Base-by-base conservation (phyloP, 2,888 invertebrate genomes). In the Ypsolopha sequella region DNA sequence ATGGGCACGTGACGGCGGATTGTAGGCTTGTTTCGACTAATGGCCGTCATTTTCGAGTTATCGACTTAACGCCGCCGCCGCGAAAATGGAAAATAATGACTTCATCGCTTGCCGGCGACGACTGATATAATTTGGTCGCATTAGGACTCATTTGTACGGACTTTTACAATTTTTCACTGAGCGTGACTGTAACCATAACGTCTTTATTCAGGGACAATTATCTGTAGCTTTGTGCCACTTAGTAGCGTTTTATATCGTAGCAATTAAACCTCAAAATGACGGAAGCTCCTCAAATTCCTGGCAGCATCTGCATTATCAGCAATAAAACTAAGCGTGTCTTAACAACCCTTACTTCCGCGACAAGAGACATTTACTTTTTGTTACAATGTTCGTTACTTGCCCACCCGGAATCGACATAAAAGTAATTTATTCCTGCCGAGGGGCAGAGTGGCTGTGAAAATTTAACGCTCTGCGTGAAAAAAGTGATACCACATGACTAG, bases 41-140 rank as follows among this genome's bases (percentile, higher is more conserved):
- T 76, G 68, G 69, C 72, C 70, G 80, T 85, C 74, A 85, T 85
- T 86, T 85, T 85, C 85, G 80, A 85, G 80, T 86, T 86, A 85
- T 84, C 85, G 81, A 79, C 77, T 82, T 79, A 75, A 71, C 80
- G 70, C 80, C 65, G 65, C 41, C 44, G 46, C 60, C 67, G 70
- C 78, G 84, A 82, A 85, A 86, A 86, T 81, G 78, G 76, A 76
- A 80, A 79, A 80, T 85, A 86, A 85, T 86, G 80, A 79, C 85
- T 85, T 85, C 78, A 86, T 85, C 68, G 73, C 65, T 61, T 68
- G 72, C 68, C 68, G 73, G 70, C 65, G 70, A 68, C 69, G 73
- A 76, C 74, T 68, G 72, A 75, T 73, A 77, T 78, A 78, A 82
- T 85, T 82, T 78, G 72, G 70, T 63, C 68, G 68, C 70, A 81